Evolutionary conservation across 1,140 invertebrate species (phyloP), one percentile per base, ranked within the genome.

Genomic region (Musca vetustissima): DNA sequence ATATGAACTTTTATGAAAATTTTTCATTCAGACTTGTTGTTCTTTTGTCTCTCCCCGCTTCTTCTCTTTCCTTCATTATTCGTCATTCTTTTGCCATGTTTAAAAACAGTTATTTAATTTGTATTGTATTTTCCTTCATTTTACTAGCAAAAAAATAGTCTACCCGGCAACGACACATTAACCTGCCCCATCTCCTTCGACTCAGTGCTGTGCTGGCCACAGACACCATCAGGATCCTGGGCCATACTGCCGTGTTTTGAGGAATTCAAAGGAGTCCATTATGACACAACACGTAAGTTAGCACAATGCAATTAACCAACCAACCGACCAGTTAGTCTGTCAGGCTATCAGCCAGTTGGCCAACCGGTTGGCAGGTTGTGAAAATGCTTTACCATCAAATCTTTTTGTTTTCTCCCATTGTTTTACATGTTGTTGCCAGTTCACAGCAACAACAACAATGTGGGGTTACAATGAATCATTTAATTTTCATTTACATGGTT

Each of bases 141-240:
- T 25, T 66, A n/a, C 22, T n/a, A 66, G 64, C 52, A 9, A 57
- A 68, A 55, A 59, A 66, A 36, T 28, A 9, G 28, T 21, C 28
- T 36, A 13, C 9, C n/a, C 28, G 8, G 32, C 21, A 61, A 36
- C 13, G 15, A 64, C 25, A 4, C 11, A 17, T 14, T 76, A 49
- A 80, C 75, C 68, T 90, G 89, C 76, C 85, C 85, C 11, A 82
- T 84, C 2, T 86, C 86, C 50, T 93, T 88, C 84, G 93, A 95
- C 81, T 86, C 86, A 4, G 77, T 93, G 2, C 83, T 92, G 1
- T 95, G 93, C 76, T 95, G 93, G 93, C 91, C 90, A 0, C 84
- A 87, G 1, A 92, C 92, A 1, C 84, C 83, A 0, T 86, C 87
- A 48, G 88, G 88, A 17, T 86, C 85, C 0, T 71, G 87, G 22